Conservation (phyloP, 2,113 vertebrate genomes). For the Ondatra zibethicus region DNA sequence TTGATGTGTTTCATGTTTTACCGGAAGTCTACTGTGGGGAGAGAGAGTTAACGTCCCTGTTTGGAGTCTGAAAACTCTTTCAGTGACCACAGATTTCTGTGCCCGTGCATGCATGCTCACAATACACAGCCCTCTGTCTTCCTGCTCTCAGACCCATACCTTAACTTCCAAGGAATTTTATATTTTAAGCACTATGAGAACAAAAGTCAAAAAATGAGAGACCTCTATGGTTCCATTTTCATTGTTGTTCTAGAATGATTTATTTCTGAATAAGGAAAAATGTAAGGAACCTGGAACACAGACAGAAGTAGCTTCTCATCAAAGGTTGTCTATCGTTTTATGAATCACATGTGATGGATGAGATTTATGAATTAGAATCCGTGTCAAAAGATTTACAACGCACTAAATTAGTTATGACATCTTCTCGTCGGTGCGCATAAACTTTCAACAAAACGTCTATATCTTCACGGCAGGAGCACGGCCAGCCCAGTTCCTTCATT, state of each 20-base stretch:
- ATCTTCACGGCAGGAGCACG: constrained; percentile 86
- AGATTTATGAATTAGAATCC: constrained; percentile 90
- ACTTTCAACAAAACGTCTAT: constrained; percentile 90
- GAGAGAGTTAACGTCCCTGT: constrained; percentile 23
- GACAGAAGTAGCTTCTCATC: constrained; percentile 89
- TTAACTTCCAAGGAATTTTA: constrained; percentile 72
- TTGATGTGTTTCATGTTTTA: background rate
- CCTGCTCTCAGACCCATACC: background rate
- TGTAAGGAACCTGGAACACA: constrained; percentile 86
- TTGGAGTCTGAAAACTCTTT: constrained; percentile 1
- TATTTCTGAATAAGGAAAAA: constrained; percentile 87
- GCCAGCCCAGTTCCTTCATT: constrained; percentile 84
- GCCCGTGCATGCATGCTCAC: background rate
- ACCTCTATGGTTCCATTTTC: constrained; percentile 79
- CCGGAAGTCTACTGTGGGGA: constrained; percentile 22
- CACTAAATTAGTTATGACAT: constrained; percentile 90
- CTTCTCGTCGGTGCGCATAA: constrained; percentile 86
- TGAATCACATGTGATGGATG: constrained; percentile 90
- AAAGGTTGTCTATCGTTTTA: constrained; percentile 89
- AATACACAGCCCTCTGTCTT: background rate
- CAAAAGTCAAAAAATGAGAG: constrained; percentile 77
- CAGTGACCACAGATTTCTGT: background rate
- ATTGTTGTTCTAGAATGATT: constrained; percentile 86
- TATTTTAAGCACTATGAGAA: constrained; percentile 66
- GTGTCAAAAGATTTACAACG: constrained; percentile 88